Base-by-base conservation (phyloP, 2,797 vertebrate genomes). In the Mastacembelus armatus region DNA sequence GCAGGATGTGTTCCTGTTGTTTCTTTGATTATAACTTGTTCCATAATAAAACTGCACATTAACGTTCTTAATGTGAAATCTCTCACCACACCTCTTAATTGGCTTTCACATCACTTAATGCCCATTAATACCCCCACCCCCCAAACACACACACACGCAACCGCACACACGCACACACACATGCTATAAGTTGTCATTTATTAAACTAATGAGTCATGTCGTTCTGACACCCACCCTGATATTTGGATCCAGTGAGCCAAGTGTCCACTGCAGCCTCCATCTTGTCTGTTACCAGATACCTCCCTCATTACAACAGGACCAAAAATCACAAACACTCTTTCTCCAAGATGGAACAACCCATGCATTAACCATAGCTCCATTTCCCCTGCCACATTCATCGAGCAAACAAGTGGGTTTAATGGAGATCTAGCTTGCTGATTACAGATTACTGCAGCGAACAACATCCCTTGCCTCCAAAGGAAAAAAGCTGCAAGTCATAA, bases 381-480 rank as follows among this genome's bases (percentile, higher is more conserved):
- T 90, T 88, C 77, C 83, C 66, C 48, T 30, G 54, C 71, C 67
- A 49, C 70, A 61, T 74, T 83, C 77, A 78, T 71, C 30, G 58
- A 86, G 73, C 87, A 92, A 90, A 90, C 84, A 77, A 84, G 77
- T 73, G 55, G 32, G 26, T 85, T 86, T 88, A 88, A 87, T 88
- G 76, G 73, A 88, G 89, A 92, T 92, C 71, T 70, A 54, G 61
- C 71, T 78, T 32, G 47, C 76, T 79, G 90, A 93, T 92, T 88
- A 88, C 69, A 78, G 65, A 88, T 86, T 71, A 79, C 76, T 59
- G 71, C 18, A 48, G 64, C 52, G 72, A 88, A 83, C 67, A 78
- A 89, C 85, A 89, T 87, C 75, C 69, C 71, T 63, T 33, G n/a
- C 44, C 60, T 71, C 47, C 40, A 49, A 62, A 43, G 19, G 16